A percentile compares a stretch with the other conserved stretches of the same genome.
These are phyloP conservation scores for Nyctibius grandis DNA, from an alignment of 2,797 vertebrate genomes.

Conservation along the genomic window DNA sequence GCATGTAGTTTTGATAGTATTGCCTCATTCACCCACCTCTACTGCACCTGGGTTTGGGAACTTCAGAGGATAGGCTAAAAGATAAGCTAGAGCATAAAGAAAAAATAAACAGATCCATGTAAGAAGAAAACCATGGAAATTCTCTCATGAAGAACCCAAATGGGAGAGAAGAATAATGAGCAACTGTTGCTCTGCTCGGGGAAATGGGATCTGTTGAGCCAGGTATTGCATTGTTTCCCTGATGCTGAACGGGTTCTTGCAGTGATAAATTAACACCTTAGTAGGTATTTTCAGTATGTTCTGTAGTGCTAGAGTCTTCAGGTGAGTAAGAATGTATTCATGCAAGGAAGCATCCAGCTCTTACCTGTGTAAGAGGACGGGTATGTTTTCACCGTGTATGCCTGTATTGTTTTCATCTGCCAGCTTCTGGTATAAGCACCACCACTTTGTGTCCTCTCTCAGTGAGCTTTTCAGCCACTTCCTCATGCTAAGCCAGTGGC, in stretches of 20 bases:
- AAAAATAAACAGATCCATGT: background rate
- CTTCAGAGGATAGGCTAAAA: background rate
- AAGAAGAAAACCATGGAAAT: slow-evolving; percentile 50
- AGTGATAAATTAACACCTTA: background rate
- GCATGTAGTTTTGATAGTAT: background rate
- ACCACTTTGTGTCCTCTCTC: slow-evolving; percentile 65
- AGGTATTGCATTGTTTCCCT: slow-evolving; percentile 10
- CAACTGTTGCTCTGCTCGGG: slow-evolving; percentile 56
- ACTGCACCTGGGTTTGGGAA: background rate
- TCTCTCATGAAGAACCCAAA: slow-evolving; percentile 57
- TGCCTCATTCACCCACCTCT: background rate
- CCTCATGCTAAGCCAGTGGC: slow-evolving; percentile 73
- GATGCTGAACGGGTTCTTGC: slow-evolving; percentile 71
- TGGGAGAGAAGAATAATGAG: slow-evolving; percentile 47
- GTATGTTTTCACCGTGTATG: background rate
- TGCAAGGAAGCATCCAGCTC: background rate
- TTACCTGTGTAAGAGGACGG: background rate
- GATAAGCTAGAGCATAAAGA: background rate
- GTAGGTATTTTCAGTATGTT: background rate
- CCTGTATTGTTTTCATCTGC: background rate
- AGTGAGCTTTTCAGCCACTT: slow-evolving; percentile 70
- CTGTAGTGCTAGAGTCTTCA: background rate
- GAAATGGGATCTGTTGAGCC: slow-evolving; percentile 52
- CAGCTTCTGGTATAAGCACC: background rate
- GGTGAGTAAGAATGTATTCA: background rate